Evolutionary conservation across 2,888 invertebrate genomes (phyloP).

Genomic region (Coecobrya sp.): DNA sequence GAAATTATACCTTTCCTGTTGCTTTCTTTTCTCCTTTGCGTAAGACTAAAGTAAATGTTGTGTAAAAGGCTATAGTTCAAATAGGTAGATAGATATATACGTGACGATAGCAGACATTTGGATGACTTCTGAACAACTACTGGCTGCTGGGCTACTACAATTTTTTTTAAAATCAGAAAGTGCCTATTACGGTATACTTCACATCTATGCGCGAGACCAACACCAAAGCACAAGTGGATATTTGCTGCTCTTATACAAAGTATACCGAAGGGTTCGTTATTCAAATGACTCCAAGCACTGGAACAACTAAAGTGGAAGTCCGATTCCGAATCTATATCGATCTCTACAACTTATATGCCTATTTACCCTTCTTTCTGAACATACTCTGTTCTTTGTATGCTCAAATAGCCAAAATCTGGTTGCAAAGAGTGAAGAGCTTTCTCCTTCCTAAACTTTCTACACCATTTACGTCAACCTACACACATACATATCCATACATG

Average conservation of each 20-base stretch:
- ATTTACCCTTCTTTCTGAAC: background rate
- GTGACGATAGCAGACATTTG: too few relatives aligned
- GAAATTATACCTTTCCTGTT: background rate
- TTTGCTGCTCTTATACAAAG: too few relatives aligned
- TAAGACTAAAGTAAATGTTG: background rate
- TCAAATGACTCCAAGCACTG: background rate
- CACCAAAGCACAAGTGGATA: background rate
- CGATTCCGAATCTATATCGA: conserved; percentile 3
- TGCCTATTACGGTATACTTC: too few relatives aligned
- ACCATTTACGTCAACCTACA: background rate
- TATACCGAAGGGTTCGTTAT: background rate
- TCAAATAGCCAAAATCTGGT: background rate
- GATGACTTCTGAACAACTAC: too few relatives aligned
- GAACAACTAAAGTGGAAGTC: background rate
- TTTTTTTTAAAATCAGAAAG: too few relatives aligned
- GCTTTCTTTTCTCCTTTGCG: background rate
- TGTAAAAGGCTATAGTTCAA: background rate
- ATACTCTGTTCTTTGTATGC: background rate
- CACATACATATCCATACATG: background rate
- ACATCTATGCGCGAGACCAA: too few relatives aligned
- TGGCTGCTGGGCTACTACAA: too few relatives aligned
- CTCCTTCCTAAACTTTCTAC: background rate
- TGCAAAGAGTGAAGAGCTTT: background rate
- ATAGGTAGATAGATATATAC: background rate
- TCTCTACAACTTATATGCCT: background rate